A percentile compares a stretch with the other conserved stretches of the same genome.
phyloP scores from a whole-genome alignment of 2,888 invertebrate species.

The Drosophila suboccidentalis region DNA sequence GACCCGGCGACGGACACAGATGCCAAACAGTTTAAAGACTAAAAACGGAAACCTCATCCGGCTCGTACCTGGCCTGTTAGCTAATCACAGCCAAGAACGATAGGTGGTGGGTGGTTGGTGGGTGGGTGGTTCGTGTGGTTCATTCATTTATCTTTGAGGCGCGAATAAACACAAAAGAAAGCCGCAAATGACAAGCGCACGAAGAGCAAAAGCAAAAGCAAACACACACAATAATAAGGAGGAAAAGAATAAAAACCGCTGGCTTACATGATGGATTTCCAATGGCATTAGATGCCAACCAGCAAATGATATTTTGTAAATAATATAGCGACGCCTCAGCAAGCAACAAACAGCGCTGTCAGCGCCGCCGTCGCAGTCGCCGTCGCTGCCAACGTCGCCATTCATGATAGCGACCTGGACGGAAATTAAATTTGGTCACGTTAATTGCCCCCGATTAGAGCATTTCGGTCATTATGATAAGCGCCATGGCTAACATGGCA shows the following conservation, averaged over 20 bases:
- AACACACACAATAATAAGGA: slow-evolving; percentile 22
- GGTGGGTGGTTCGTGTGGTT: slow-evolving; percentile 30
- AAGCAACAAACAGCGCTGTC: slow-evolving; percentile 22
- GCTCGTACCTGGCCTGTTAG: slow-evolving; percentile 40
- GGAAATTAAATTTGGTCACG: slow-evolving; percentile 78
- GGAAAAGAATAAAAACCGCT: slow-evolving; percentile 34
- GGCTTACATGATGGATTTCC: slow-evolving; percentile 78
- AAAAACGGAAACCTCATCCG: slow-evolving; percentile 39
- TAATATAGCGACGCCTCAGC: slow-evolving; percentile 47
- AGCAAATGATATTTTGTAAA: slow-evolving; percentile 76
- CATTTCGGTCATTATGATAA: slow-evolving; percentile 78
- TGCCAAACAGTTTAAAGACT: slow-evolving; percentile 48
- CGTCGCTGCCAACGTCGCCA: slow-evolving; percentile 11
- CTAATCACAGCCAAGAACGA: slow-evolving; percentile 51
- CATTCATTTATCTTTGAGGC: slow-evolving; percentile 63
- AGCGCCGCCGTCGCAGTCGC: slow-evolving; percentile 11
- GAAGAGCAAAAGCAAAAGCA: slow-evolving; percentile 40
- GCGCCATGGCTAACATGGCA: slow-evolving; percentile 39
- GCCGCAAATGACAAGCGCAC: slow-evolving; percentile 35
- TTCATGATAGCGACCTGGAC: slow-evolving; percentile 69
- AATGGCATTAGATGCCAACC: slow-evolving; percentile 58
- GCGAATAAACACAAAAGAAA: slow-evolving; percentile 59
- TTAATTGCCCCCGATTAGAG: slow-evolving; percentile 77
- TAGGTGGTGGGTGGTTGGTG: not conserved
- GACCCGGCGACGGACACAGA: slow-evolving; percentile 37